Conservation (phyloP, 2,888 invertebrate species). For the Cantharis rustica region DNA sequence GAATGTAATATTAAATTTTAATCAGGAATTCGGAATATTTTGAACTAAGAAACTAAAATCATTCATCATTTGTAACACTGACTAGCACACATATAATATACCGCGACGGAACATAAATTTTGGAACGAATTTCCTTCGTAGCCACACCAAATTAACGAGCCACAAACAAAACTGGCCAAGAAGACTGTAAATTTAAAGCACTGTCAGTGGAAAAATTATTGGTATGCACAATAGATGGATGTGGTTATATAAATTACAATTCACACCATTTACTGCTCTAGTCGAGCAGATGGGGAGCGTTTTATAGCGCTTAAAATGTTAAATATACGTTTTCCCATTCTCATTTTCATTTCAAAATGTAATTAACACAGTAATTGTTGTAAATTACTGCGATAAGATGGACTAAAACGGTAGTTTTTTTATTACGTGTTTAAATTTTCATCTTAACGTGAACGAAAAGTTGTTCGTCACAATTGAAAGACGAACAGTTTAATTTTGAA, state of each 20-base stretch:
- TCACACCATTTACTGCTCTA: conserved; percentile 44
- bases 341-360: not conserved
- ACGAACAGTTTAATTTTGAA: not conserved
- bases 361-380: not conserved
- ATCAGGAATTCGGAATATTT: not conserved
- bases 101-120: conserved; percentile 36
- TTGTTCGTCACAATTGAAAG: not conserved
- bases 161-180: conserved; percentile 36
- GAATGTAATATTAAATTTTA: not conserved
- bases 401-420: not conserved
- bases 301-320: conserved; percentile 34
- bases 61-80: conserved; percentile 2
- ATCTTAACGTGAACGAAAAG: not conserved
- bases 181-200: conserved; percentile 36
- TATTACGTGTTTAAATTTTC: not conserved
- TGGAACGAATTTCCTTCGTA: conserved; percentile 30
- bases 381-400: not conserved
- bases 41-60: not conserved
- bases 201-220: conserved; percentile 36
- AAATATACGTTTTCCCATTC: not conserved
- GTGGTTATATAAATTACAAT: conserved; percentile 44
- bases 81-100: conserved; percentile 26
- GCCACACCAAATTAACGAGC: conserved; percentile 34
- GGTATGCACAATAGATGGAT: conserved; percentile 41
- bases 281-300: conserved; percentile 37